Base-by-base conservation (phyloP, 2,888 invertebrate species). In the Lepidochrysops patricia region DNA sequence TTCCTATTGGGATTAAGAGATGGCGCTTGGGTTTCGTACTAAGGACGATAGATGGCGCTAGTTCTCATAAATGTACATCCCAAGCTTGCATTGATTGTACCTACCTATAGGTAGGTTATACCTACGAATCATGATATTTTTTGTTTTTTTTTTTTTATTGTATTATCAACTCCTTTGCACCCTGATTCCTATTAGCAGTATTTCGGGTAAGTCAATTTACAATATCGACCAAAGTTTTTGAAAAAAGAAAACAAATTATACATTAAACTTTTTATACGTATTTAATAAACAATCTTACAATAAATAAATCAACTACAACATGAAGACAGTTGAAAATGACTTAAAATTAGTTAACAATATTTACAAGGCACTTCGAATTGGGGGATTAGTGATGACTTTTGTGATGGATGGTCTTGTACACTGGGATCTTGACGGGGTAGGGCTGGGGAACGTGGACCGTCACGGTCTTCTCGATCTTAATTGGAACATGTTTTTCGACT, bases 391-490 rank as follows among this genome's bases (percentile, higher is more conserved):
- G 79, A 64, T 83, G 84, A 64, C 77, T 75, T 67, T 90, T 90
- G 74, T 92, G 91, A 59, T 92, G 88, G 64, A 92, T 90, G 66
- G 92, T 92, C 70, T 91, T 91, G 66, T 91, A 84, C 13, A 94
- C 90, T 57, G 93, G 94, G 61, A 95, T 91, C 74, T 92, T 93
- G 2, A 95, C 92, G 19, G 95, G 95, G 75, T 93, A 93, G 4
- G 95, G 94, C 66, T 94, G 93, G 29, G 95, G 94, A 32, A 95
- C 92, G 67, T 94, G 93, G 2, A 95, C 93, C 61, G 93, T 93
- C 7, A 94, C 91, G 43, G 95, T 94, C 70, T 94, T 94, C 73
- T 94, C 93, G 4, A 95, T 92, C 52, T 91, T 92, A 65, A 91
- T 91, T 0, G 93, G 95, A 0, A 95, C 92, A 60, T 93, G 92